Base-by-base conservation (phyloP, 2,113 vertebrate species). In the Periophthalmodon schlosseri region DNA sequence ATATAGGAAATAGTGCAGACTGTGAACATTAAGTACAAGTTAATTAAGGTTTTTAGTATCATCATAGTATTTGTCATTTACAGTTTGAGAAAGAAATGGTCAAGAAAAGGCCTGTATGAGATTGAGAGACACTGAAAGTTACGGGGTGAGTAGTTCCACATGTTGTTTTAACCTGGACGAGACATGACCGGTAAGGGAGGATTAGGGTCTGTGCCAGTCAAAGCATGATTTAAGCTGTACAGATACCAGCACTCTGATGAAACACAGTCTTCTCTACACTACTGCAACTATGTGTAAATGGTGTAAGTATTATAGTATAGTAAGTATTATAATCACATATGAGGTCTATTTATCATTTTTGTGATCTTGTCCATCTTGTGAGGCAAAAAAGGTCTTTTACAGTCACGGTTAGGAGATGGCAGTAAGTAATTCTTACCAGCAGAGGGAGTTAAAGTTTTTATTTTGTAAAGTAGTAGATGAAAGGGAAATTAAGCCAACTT, bases 21-120 rank as follows among this genome's bases (percentile, higher is more conserved):
- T 44, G 39, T 44, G 8, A 44, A 44, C 8, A 44, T 39, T 39
- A 39, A 39, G 36, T 44, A 7, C 39, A 9, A 44, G 39, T 44
- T 44, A 10, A 44, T 44, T 44, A 44, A 39, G 8, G 39, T 44
- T 44, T 44, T 44, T 44, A 39, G 1, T 44, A 11, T 44, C 8
- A 44, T 44, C 39, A 10, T 44, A 10, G 6, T 44, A 2, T 10
- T 44, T 44, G 9, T 10, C 36, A 9, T 39, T 39, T 39, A 39
- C 36, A 39, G 1, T 39, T 44, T 44, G 96, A 96, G 89, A 96
- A 95, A 76, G 96, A 98, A 93, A 96, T 98, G 97, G 95, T 96
- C 63, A 94, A 94, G 88, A 93, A 94, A 61, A 44, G 39, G 39
- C 9, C 8, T 10, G 44, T 74, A 9, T 5, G 20, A 24, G 81